Base-by-base conservation (phyloP, 2,888 invertebrate species). In the Cylloceria caligata region DNA sequence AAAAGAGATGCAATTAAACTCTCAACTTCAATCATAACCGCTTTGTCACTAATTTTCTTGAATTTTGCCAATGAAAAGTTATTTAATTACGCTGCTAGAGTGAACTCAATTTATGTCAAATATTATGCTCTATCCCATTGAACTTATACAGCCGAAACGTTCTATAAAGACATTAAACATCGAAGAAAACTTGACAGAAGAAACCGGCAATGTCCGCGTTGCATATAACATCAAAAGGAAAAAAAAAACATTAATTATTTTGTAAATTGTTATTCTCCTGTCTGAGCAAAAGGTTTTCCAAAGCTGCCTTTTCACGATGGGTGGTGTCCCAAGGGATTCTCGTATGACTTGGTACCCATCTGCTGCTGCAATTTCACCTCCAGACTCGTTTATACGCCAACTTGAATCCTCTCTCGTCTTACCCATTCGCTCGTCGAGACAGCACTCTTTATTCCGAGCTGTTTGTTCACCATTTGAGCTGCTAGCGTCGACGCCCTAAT, bases 401-500 rank as follows among this genome's bases (percentile, higher is more conserved):
- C 49, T 55, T 21, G 34, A 42, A 30, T 47, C 7, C 36, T n/a
- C 27, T 34, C 72, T 42, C 52, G 7, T 27, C 62, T 49, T 52
- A 11, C 52, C 16, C 3, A 39, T 16, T 52, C 47, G 30, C 39
- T 52, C 39, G 39, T 13, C 73, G 45, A 75, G 36, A 64, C 64
- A 21, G 5, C 24, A 45, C 21, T 5, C 45, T 45, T 16, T 30
- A 4, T 55, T 67, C 7, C 67, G 34, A 42, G 74, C 30, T 34
- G 75, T 45, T 75, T 75, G 30, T 67, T 65, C 68, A 11, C 36
- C 65, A 47, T 65, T 69, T 57, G 42, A 69, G 47, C 21, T 55
- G 16, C 60, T 39, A 71, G 27, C 77, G 69, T 62, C 69, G 77
- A 77, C 19, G 30, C 30, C 65, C 49, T 75, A 71, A 80, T 71